Base-by-base conservation (phyloP, 2,113 vertebrate species). In the Oxyura jamaicensis region DNA sequence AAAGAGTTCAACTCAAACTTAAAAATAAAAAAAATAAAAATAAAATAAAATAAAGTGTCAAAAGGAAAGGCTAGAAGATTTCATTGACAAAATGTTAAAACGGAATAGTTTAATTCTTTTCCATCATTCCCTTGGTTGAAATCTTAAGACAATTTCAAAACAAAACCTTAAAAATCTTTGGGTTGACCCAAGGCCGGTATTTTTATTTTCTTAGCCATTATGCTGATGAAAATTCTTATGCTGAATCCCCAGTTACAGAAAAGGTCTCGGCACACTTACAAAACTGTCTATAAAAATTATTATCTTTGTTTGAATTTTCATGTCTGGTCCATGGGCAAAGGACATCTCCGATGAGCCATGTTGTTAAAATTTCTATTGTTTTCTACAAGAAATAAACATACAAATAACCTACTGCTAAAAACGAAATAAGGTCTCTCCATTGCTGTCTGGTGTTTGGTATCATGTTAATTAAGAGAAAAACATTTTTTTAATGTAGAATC, bases 141-240 rank as follows among this genome's bases (percentile, higher is more conserved):
- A 86, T 29, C 44, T 69, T 91, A 81, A 59, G 65, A 78, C 11
- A 63, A 74, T 83, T 68, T 88, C n/a, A 18, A 86, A 83, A 88
- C 4, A 86, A 86, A 83, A 56, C 20, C 60, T 81, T 81, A 42
- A 80, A 80, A 66, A 46, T 13, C 59, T 88, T 92, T 83, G 29
- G 10, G 16, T 67, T 91, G 88, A 88, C 55, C 12, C 19, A 81
- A 66, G 9, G 65, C 68, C 88, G 95, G 26, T 8, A n/a, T 79
- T 91, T 96, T 81, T 69, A 74, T 83, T 83, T 88, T 86, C 60
- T 90, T 91, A 86, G 73, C 42, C 81, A n/a, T 62, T 71, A 68
- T 13, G 35, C 77, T 76, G 88, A 31, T 28, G 39, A 88, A 88
- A 94, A 86, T 84, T 88, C 74, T 93, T 31, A 89, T 75, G 74